Evolutionary conservation across 2,888 invertebrate species (phyloP), one percentile per base, ranked within the genome.

Genomic region (Alentia gelatinosa): DNA sequence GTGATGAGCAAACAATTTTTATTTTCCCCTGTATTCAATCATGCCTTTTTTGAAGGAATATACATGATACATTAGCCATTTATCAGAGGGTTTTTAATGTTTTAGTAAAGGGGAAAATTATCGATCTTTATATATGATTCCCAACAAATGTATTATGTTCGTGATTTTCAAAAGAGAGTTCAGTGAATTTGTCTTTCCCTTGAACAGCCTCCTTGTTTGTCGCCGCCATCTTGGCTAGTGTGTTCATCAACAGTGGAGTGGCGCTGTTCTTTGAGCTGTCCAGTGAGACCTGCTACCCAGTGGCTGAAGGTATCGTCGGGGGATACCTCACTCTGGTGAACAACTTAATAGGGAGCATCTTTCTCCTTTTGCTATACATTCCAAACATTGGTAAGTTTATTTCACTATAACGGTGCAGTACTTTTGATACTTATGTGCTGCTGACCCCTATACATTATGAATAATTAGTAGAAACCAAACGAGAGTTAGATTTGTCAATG

Each of bases 251-350:
- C 47, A 75, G 91, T 15, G 83, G 75, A 5, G 63, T 90, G 40
- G 89, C 91, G n/a, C 42, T 91, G 23, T 91, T 90, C 89, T 91
- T 63, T 47, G 91, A 91, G 63, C 39, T 90, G 56, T 15, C 68
- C 1, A 90, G 89, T 39, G 91, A 91, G 68, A 40, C 90, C 40
- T 89, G 79, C n/a, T 90, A 91, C 47, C 91, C 91, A 19, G 84
- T 91, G 42, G 89, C 91, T 30, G 91, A 91, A 47, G 91, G 91
- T 0, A 83, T 91, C 68, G 83, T 75, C 30, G 63, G 89, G 1
- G 91, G 86, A 3, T 89, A 90, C 83, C 37, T 92, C 56, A 92
- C 92, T 3, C n/a, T 91, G 1, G 47, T 83, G 30, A 91, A 92
- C 42, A 90, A 91, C 42, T 23, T 90, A 5, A n/a, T 47, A 30